These are phyloP conservation scores for Drosophila equinoxialis DNA, from an alignment of 1,140 invertebrate genomes.

Conservation along the genomic window DNA sequence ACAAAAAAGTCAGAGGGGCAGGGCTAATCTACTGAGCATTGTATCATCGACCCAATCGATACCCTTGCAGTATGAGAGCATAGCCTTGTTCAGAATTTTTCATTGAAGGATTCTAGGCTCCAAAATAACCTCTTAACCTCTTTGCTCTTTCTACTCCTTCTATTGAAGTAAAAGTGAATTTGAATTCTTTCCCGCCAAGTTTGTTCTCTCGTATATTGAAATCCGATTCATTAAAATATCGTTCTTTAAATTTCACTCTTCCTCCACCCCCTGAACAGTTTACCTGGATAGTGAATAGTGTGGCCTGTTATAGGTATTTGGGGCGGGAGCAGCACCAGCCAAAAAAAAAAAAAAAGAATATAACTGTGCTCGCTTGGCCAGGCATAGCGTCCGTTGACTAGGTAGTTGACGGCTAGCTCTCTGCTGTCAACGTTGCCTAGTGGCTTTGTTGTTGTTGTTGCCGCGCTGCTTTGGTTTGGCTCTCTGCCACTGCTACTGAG, in stretches of 20 bases:
- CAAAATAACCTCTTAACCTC: too few relatives aligned
- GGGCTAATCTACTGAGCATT: neutral
- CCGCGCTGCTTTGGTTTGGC: neutral
- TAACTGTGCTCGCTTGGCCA: slow-evolving; percentile 78
- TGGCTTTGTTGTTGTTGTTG: neutral
- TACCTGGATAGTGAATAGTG: too few relatives aligned
- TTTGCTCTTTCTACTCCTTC: too few relatives aligned
- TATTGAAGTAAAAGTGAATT: too few relatives aligned
- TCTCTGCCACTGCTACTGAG: slow-evolving; percentile 14
- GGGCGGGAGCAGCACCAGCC: slow-evolving; percentile 31
- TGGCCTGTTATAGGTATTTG: too few relatives aligned
- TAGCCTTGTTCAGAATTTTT: too few relatives aligned
- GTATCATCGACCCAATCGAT: neutral
- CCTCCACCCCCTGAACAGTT: too few relatives aligned
- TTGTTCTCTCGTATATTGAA: too few relatives aligned
- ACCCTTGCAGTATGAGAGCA: neutral
- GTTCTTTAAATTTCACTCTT: too few relatives aligned
- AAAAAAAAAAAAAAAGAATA: slow-evolving; percentile 44
- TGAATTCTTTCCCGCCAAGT: too few relatives aligned
- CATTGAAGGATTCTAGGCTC: too few relatives aligned
- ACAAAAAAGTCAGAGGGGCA: slow-evolving; percentile 17
- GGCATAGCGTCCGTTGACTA: slow-evolving; percentile 52
- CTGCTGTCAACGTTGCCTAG: slow-evolving; percentile 13
- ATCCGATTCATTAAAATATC: too few relatives aligned
- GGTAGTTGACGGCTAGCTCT: slow-evolving; percentile 28